Evolutionary conservation across 2,797 vertebrate species (phyloP).

Genomic region (Dryobates pubescens): DNA sequence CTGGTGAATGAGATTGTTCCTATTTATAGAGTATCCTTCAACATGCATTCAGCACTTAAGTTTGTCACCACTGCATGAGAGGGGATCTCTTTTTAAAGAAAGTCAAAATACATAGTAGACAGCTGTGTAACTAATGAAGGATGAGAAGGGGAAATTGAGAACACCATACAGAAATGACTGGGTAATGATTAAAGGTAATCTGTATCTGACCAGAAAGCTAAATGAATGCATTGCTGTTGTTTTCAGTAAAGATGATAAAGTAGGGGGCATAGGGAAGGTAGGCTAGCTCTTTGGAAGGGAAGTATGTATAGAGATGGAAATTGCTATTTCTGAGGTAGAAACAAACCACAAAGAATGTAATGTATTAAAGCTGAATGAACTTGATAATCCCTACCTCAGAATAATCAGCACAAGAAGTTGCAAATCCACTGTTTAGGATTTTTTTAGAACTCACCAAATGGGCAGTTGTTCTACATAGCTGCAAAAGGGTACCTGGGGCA

Average conservation of each 20-base stretch:
- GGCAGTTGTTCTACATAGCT: not conserved
- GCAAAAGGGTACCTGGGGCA: not conserved
- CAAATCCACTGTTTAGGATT: not conserved
- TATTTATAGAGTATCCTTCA: constrained; percentile 27
- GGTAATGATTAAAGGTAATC: constrained; percentile 13
- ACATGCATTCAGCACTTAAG: not conserved
- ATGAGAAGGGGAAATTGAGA: constrained; percentile 5
- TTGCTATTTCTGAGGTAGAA: constrained; percentile 15
- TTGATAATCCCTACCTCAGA: not conserved
- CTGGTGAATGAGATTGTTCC: not conserved
- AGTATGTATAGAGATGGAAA: constrained; percentile 15
- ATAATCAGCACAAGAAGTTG: not conserved
- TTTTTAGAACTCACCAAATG: not conserved
- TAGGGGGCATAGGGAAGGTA: not conserved
- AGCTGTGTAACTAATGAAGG: not conserved
- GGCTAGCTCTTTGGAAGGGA: not conserved
- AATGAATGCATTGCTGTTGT: constrained; percentile 5
- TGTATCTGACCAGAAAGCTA: not conserved
- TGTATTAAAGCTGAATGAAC: not conserved
- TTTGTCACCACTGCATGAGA: not conserved
- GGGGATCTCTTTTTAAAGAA: not conserved
- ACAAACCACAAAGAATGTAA: not conserved
- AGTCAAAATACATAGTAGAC: not conserved
- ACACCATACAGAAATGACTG: not conserved
- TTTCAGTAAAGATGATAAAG: constrained; percentile 3